phyloP scores from a whole-genome alignment of 2,888 invertebrate species.

The Harmothoe impar region DNA sequence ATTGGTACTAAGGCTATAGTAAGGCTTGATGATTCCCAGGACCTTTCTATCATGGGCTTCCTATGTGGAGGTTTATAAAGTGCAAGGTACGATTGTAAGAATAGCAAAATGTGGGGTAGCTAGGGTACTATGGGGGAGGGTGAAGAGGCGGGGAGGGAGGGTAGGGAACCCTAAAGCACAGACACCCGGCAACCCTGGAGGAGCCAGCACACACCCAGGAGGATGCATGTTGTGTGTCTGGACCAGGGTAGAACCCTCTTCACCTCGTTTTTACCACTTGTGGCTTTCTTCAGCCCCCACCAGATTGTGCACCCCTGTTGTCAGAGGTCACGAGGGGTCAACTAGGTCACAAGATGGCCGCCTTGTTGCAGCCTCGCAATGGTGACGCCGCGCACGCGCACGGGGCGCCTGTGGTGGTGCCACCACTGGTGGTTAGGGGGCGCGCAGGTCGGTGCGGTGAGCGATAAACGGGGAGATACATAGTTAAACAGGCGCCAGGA shows the following conservation, averaged over 20 bases:
- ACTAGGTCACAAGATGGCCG: constrained; percentile 14
- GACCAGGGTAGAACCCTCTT: neutral
- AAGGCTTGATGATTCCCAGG: no score
- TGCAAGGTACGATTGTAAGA: no score
- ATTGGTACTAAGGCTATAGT: no score
- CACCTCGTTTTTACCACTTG: constrained; percentile 19
- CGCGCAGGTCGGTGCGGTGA: neutral
- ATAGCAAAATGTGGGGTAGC: no score
- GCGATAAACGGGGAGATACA: neutral
- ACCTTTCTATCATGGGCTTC: no score
- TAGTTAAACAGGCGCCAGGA: neutral
- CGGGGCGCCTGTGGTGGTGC: neutral
- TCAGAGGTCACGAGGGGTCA: neutral
- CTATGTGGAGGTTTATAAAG: no score
- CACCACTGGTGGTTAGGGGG: no score
- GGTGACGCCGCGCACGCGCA: constrained; percentile 7
- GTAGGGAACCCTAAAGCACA: no score
- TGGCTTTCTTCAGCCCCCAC: constrained; percentile 21
- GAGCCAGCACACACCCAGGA: neutral
- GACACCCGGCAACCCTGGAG: neutral
- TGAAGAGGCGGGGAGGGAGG: no score
- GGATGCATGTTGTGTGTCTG: neutral
- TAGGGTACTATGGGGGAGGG: no score
- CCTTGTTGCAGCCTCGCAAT: neutral
- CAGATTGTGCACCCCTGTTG: neutral